These are phyloP conservation scores for Drosophila peninsularis DNA, from an alignment of 2,888 invertebrate species.

Conservation along the genomic window DNA sequence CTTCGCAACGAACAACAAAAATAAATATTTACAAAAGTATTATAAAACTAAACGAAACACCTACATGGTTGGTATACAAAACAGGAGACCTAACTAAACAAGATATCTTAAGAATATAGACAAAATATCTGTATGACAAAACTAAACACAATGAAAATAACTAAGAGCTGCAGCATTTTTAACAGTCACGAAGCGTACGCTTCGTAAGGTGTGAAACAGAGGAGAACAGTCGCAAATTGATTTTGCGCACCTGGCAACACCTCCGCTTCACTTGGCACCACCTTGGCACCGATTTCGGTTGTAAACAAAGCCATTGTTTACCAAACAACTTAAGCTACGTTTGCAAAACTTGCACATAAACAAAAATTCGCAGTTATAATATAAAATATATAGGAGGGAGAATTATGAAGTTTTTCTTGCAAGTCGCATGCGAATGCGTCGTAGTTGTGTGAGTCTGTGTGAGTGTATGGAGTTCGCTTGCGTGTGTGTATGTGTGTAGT, in stretches of 20 bases:
- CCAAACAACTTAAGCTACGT: conserved; percentile 70
- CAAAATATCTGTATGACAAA: conserved; percentile 28
- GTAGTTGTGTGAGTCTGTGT: conserved; percentile 46
- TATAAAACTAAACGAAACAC: conserved; percentile 61
- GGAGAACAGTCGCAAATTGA: conserved; percentile 38
- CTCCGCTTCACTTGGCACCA: conserved; percentile 62
- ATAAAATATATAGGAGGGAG: conserved; percentile 26
- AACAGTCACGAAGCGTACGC: conserved; percentile 62
- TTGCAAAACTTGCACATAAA: conserved; percentile 55
- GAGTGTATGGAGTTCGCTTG: conserved; percentile 24
- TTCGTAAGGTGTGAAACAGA: conserved; percentile 59
- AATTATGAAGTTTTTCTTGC: conserved; percentile 49
- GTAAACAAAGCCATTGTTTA: conserved; percentile 59
- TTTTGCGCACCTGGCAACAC: conserved; percentile 28
- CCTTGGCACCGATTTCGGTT: conserved; percentile 67
- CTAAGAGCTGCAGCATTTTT: conserved; percentile 75
- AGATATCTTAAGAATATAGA: conserved; percentile 44
- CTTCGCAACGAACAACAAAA: conserved; percentile 62
- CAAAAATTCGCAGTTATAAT: conserved; percentile 47
- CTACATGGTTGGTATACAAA: conserved; percentile 46
- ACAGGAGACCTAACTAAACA: conserved; percentile 35
- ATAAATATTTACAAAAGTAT: conserved; percentile 77
- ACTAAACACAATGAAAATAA: conserved; percentile 34
- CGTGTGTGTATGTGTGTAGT: conserved; percentile 18
- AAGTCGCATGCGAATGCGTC: conserved; percentile 70